phyloP scores from a whole-genome alignment of 2,113 vertebrate genomes.

The Calidris pygmaea region DNA sequence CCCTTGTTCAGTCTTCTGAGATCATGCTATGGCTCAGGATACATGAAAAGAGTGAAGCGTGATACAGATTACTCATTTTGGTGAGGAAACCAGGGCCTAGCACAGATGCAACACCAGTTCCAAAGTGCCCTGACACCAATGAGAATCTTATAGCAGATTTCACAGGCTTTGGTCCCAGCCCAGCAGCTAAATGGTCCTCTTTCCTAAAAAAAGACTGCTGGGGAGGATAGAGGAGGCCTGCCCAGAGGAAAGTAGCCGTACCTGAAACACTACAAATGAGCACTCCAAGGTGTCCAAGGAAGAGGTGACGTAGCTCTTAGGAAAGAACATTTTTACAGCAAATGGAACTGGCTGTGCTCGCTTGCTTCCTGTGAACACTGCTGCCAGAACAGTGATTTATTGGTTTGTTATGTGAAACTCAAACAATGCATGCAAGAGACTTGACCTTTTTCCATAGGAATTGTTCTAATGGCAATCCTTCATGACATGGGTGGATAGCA shows the following conservation, averaged over 20 bases:
- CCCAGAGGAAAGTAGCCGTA: not conserved
- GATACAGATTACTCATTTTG: not conserved
- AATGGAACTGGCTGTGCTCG: not conserved
- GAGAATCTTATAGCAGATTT: not conserved
- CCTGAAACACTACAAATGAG: not conserved
- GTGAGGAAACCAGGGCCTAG: not conserved
- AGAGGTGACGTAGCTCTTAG: not conserved
- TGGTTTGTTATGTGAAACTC: not conserved
- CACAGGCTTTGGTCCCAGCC: not conserved
- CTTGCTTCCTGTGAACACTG: not conserved
- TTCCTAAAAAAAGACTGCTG: not conserved
- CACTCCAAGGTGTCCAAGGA: not conserved
- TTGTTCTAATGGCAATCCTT: not conserved
- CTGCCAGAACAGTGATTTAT: not conserved
- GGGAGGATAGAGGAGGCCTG: not conserved
- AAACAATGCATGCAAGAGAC: not conserved
- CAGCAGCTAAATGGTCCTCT: not conserved
- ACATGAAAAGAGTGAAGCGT: not conserved
- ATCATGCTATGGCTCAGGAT: not conserved
- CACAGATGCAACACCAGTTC: not conserved
- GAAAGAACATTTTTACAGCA: not conserved
- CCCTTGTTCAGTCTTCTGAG: not conserved
- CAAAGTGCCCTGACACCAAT: rapidly evolving
- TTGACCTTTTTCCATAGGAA: not conserved
- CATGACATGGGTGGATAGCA: not conserved